A percentile compares a stretch with the other conserved stretches of the same genome.
phyloP scores from a whole-genome alignment of 2,888 invertebrate genomes.

The Synergus umbraculus region DNA sequence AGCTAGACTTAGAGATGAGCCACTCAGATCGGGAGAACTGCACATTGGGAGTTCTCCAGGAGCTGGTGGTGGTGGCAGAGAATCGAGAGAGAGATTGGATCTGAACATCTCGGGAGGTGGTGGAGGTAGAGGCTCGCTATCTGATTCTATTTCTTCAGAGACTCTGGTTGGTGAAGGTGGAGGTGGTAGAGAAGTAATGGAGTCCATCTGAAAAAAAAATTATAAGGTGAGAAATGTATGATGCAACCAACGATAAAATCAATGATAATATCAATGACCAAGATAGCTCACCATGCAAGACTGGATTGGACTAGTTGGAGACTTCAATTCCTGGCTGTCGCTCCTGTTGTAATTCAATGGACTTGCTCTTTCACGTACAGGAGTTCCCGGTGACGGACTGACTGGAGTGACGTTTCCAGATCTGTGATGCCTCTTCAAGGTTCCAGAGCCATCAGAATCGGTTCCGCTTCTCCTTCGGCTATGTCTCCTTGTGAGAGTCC shows the following conservation, averaged over 20 bases:
- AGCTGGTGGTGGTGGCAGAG: slow-evolving; percentile 88
- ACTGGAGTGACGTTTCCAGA: slow-evolving; percentile 79
- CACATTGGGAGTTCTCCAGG: slow-evolving; percentile 80
- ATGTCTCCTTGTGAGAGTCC: slow-evolving; percentile 82
- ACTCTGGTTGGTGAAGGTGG: slow-evolving; percentile 78
- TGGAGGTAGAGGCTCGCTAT: slow-evolving; percentile 82
- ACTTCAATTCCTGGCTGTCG: slow-evolving; percentile 71
- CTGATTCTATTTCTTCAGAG: slow-evolving; percentile 79
- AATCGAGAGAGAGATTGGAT: slow-evolving; percentile 88
- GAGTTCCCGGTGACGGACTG: slow-evolving; percentile 77
- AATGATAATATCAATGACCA: neutral
- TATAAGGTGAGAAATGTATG: neutral
- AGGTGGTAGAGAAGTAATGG: slow-evolving; percentile 79
- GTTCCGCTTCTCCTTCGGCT: slow-evolving; percentile 78
- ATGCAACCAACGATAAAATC: neutral
- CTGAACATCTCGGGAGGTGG: slow-evolving; percentile 88
- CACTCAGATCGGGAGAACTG: slow-evolving; percentile 81
- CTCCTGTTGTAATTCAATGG: slow-evolving; percentile 75
- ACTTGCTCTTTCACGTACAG: slow-evolving; percentile 78
- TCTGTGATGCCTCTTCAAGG: slow-evolving; percentile 75
- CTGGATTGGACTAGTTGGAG: slow-evolving; percentile 74
- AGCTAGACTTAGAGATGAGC: slow-evolving; percentile 84
- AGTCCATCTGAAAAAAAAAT: slow-evolving; percentile 77
- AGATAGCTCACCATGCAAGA: slow-evolving; percentile 67
- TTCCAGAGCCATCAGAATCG: slow-evolving; percentile 78